Conservation (phyloP, 1,140 invertebrate genomes). For the Calliopsis andreniformis region DNA sequence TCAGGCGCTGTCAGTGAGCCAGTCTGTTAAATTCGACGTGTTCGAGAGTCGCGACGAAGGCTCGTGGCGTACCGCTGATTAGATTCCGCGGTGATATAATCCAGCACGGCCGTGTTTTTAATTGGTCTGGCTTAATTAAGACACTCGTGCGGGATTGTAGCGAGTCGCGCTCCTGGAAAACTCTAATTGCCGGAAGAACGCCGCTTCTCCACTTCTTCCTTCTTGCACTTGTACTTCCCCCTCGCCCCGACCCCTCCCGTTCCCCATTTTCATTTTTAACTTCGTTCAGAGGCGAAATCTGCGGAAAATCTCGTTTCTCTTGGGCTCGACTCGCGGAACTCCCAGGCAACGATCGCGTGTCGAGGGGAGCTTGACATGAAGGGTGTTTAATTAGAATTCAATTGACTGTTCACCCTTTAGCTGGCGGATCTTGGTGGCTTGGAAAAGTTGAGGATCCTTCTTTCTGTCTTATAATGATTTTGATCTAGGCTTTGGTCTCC, state of each 20-base stretch:
- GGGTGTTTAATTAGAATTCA: too few species aligned
- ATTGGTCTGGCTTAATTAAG: conserved; percentile 67
- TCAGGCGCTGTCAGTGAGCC: conserved; percentile 24
- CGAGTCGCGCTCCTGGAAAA: conserved; percentile 35
- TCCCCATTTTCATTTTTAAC: background rate
- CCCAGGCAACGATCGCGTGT: background rate
- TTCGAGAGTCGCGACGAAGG: background rate
- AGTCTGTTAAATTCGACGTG: conserved; percentile 23
- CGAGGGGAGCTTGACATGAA: too few species aligned
- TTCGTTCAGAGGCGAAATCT: background rate
- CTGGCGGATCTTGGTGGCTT: too few species aligned
- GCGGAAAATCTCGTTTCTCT: background rate
- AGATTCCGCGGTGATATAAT: conserved; percentile 31
- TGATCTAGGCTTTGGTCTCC: too few species aligned
- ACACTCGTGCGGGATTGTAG: conserved; percentile 34
- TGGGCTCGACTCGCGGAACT: background rate
- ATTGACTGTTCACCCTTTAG: too few species aligned
- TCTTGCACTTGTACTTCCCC: background rate
- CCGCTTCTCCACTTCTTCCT: conserved; percentile 28
- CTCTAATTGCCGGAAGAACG: conserved; percentile 50
- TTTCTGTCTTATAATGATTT: too few species aligned
- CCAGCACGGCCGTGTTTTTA: conserved; percentile 52
- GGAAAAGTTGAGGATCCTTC: too few species aligned
- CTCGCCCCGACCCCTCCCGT: too few species aligned
- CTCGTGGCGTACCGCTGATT: conserved; percentile 22